These are phyloP conservation scores for Oncorhynchus nerka DNA, from an alignment of 2,113 vertebrate genomes.

Conservation along the genomic window DNA sequence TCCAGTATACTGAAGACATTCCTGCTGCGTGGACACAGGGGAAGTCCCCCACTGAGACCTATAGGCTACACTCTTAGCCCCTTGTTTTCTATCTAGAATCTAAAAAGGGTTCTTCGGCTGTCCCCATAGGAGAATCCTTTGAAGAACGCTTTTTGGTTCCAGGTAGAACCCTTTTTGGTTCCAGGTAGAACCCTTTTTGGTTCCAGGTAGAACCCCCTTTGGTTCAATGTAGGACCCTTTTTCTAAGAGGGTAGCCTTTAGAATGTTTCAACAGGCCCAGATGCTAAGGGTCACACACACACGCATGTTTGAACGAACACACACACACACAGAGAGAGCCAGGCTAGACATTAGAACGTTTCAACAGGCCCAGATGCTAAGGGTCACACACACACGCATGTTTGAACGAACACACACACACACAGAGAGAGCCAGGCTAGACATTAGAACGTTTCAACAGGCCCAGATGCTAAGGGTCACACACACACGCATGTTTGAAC, in stretches of 20 bases:
- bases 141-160: too few relatives aligned
- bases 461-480: neutral
- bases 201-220: too few relatives aligned
- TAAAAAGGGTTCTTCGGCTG: too few relatives aligned
- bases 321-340: neutral
- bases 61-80: neutral
- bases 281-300: neutral
- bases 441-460: slow-evolving; percentile 2
- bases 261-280: neutral
- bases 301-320: neutral
- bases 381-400: neutral
- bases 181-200: too few relatives aligned
- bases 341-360: neutral
- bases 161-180: too few relatives aligned
- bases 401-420: neutral
- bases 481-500: neutral
- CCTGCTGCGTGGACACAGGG: neutral
- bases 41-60: neutral
- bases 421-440: neutral
- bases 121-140: too few relatives aligned
- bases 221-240: too few relatives aligned
- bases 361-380: neutral
- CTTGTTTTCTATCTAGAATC: too few relatives aligned
- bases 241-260: neutral
- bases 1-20: neutral